Base-by-base conservation (phyloP, 1,140 invertebrate species). In the Ceratina australensis region DNA sequence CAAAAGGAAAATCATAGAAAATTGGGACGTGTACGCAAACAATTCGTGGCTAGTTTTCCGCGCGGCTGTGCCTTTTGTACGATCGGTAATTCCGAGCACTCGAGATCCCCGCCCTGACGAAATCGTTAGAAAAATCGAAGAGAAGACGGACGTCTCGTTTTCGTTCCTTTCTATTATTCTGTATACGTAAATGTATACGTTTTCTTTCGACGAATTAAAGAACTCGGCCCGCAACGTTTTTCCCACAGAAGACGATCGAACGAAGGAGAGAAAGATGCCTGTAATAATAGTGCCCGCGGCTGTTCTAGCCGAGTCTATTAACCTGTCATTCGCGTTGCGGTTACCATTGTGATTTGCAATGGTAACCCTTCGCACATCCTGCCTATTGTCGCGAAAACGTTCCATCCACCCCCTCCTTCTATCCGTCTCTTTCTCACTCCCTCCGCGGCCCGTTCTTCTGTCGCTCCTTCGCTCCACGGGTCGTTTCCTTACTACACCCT, bases 261-360 rank as follows among this genome's bases (percentile, higher is more conserved):
- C 80, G 64, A 85, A 86, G 79, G 82, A 57, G 61, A 65, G 77
- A 86, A 80, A 86, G 79, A 75, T 81, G 66, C 59, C 66, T 65
- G 72, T 60, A 89, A 89, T 89, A 88, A 89, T 87, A 88, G 85
- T 74, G 78, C 74, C 69, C 75, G 60, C 56, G 52, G 59, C 59
- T 87, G 72, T 81, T 88, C 87, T 87, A 87, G 84, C 86, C 76
- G 65, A 81, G 80, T 85, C 88, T 87, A 88, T 90, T 87, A 89
- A 88, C 84, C 82, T 87, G 88, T 84, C 84, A 80, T 80, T 88
- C 84, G 81, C 85, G 78, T 86, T 87, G 87, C 83, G 86, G 88
- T 89, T 75, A 84, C 86, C 85, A 89, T 89, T 90, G 87, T 89
- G 88, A 90, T 89, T 89, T 88, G 88, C 84, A 84, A 87, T 87